Evolutionary conservation across 2,888 invertebrate species (phyloP).

Genomic region (Ditylenchus weischeri): DNA sequence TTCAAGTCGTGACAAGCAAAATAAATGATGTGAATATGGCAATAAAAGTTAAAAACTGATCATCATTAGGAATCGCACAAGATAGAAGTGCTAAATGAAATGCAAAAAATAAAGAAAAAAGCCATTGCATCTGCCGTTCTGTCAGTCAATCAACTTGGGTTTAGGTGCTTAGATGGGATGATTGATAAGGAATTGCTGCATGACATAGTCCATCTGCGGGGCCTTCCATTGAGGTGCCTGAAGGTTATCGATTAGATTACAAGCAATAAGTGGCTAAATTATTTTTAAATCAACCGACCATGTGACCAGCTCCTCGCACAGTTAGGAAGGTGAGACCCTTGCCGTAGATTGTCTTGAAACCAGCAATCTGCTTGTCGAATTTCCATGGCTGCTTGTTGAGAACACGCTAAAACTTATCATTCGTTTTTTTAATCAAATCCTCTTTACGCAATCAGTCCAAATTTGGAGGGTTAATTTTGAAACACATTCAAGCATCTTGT

Average conservation of each 20-base stretch:
- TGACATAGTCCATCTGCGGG: conserved; percentile 55
- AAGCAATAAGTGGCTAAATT: not conserved
- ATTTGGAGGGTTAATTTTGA: too few species aligned
- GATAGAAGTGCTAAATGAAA: too few species aligned
- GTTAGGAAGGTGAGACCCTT: conserved; percentile 53
- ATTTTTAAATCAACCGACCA: conserved; percentile 25
- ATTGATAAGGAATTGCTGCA: conserved; percentile 55
- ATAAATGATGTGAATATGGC: too few species aligned
- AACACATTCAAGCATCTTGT: too few species aligned
- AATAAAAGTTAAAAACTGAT: too few species aligned
- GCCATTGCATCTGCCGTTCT: too few species aligned
- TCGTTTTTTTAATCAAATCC: too few species aligned
- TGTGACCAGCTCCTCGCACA: conserved; percentile 49
- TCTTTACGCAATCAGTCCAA: too few species aligned
- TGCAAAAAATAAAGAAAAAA: too few species aligned
- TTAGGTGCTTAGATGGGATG: conserved; percentile 49
- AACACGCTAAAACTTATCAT: conserved; percentile 36
- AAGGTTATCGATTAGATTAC: conserved; percentile 2
- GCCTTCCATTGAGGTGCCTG: conserved; percentile 57
- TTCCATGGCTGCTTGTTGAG: conserved; percentile 58
- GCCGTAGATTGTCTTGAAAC: conserved; percentile 58
- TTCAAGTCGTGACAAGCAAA: too few species aligned
- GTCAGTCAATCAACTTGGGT: not conserved
- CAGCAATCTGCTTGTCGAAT: conserved; percentile 58
- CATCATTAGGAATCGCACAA: too few species aligned